Evolutionary conservation across 2,888 invertebrate species (phyloP).

Genomic region (Agonopterix alstromeriana): DNA sequence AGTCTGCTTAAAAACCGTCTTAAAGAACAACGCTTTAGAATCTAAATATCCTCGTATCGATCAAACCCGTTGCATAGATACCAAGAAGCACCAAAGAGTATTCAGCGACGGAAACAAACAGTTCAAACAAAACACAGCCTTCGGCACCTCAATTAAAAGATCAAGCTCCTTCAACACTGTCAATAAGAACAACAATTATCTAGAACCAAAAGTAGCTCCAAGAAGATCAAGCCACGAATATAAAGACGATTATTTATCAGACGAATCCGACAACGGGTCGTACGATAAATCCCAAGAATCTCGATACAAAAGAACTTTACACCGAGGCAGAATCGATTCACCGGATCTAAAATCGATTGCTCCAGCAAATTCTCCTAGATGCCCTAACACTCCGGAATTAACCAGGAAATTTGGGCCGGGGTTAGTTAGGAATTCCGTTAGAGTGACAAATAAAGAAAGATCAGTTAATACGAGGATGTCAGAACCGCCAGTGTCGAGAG

Average conservation of each 20-base stretch:
- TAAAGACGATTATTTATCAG: slow-evolving; percentile 47
- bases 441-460: slow-evolving; percentile 69
- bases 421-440: slow-evolving; percentile 54
- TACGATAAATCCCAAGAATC: slow-evolving; percentile 58
- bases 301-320: slow-evolving; percentile 83
- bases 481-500: slow-evolving; percentile 67
- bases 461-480: slow-evolving; percentile 75
- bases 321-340: slow-evolving; percentile 79
- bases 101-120: slow-evolving; percentile 45
- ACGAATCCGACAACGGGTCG: slow-evolving; percentile 62
- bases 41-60: slow-evolving; percentile 56
- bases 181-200: slow-evolving; percentile 59
- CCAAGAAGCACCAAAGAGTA: slow-evolving; percentile 48
- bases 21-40: slow-evolving; percentile 64
- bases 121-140: slow-evolving; percentile 30
- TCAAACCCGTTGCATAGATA: slow-evolving; percentile 59
- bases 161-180: slow-evolving; percentile 81
- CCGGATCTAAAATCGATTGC: slow-evolving; percentile 65
- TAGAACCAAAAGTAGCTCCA: slow-evolving; percentile 40
- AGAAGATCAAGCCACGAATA: slow-evolving; percentile 54
- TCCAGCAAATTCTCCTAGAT: slow-evolving; percentile 67
- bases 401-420: slow-evolving; percentile 76
- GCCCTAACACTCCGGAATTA: slow-evolving; percentile 80
- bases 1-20: slow-evolving; percentile 57
- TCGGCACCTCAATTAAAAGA: slow-evolving; percentile 74